Evolutionary conservation across 1,140 invertebrate species (phyloP), one percentile per base, ranked within the genome.

Genomic region (Drosophila arizonae): DNA sequence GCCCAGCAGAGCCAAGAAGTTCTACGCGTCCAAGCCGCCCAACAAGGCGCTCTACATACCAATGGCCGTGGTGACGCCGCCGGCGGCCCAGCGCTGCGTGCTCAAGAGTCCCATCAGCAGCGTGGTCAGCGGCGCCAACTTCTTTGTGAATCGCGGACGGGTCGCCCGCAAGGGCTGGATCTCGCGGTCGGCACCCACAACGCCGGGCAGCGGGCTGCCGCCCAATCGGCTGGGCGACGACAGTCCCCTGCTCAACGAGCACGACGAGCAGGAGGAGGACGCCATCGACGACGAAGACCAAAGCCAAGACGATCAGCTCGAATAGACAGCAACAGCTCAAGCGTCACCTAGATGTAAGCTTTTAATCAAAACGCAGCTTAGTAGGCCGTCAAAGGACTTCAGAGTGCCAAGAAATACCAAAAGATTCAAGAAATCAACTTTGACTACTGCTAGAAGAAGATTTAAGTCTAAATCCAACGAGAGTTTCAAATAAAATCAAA

Each of bases 101-200:
- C 76, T 90, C 3, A 89, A 90, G 51, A 92, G 91, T 74, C 91
- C 91, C 5, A 77, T 91, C 0, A 81, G 77, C 60, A 90, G 86
- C 51, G 85, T 82, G 13, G 89, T 90, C 6, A 82, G 79, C 48
- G 81, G 81, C 0, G 78, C 80, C 17, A 90, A 77, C 43, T 91
- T 88, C 64, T 88, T 92, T 51, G 69, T 87, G 13, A 82, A 77
- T 21, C 74, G 81, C 0, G 80, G 70, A 1, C 78, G 68, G 13
- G 81, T 72, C 52, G 77, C 77, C 30, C 85, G 91, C 54, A 94
- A 93, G 81, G 92, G 93, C 41, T 95, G 94, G 94, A 81, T 95
- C 11, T 95, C 95, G 0, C 92, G 95, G 17, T 96, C 95, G 1
- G 96, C 95, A 0, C 96, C 96, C 0, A 95, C 95, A 3, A 96